Percentiles rank a stretch among this genome's conserved stretches.
phyloP scores from a whole-genome alignment of 2,888 invertebrate genomes.

The Phyto melanocephala region DNA sequence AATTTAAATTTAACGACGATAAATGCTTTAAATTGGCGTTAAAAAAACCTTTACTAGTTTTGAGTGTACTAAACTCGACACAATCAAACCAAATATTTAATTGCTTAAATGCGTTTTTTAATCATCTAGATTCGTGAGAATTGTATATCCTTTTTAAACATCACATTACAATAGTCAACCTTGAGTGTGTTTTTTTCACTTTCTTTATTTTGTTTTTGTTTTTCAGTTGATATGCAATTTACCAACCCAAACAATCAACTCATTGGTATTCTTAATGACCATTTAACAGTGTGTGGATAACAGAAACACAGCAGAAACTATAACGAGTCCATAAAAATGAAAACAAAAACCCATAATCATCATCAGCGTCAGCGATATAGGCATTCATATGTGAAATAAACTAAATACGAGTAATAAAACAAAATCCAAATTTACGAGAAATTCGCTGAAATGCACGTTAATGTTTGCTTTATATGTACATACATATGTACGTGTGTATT shows the following conservation, averaged over 20 bases:
- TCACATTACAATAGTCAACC: slow-evolving; percentile 4
- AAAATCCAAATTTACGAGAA: slow-evolving; percentile 34
- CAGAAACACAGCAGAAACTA: slow-evolving; percentile 35
- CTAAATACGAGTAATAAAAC: neutral
- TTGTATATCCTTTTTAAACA: slow-evolving; percentile 31
- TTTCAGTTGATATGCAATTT: slow-evolving; percentile 13
- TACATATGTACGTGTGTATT: neutral
- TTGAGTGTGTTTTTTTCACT: slow-evolving; percentile 15
- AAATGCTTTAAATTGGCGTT: no score
- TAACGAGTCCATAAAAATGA: slow-evolving; percentile 39
- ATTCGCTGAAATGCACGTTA: slow-evolving; percentile 28
- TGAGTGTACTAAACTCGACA: no score
- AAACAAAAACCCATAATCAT: slow-evolving; percentile 44
- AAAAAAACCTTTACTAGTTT: no score
- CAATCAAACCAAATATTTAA: no score
- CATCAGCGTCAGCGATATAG: slow-evolving; percentile 40
- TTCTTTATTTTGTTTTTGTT: neutral
- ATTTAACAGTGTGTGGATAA: slow-evolving; percentile 48
- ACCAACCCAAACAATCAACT: slow-evolving; percentile 49
- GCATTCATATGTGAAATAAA: slow-evolving; percentile 61
- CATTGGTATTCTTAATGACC: slow-evolving; percentile 58
- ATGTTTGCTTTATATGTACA: neutral
- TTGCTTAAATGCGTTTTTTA: neutral
- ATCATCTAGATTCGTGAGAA: slow-evolving; percentile 32
- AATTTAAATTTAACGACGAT: no score